A percentile compares a stretch with the other conserved stretches of the same genome.
Evolutionary conservation across 2,113 vertebrate species (phyloP).

Genomic region (Strix aluco): DNA sequence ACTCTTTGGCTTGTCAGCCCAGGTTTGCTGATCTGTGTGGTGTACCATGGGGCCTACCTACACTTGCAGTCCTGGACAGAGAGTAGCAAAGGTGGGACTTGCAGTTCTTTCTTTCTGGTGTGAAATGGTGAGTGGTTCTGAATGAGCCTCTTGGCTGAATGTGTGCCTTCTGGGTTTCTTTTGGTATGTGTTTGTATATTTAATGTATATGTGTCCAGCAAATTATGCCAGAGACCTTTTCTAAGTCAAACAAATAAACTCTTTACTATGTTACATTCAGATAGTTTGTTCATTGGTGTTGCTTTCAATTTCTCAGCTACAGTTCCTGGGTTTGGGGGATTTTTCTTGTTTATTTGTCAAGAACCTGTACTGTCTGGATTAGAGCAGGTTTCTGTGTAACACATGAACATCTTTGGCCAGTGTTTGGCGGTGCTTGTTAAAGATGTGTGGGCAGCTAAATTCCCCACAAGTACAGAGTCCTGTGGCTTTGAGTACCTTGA

Average conservation of each 20-base stretch:
- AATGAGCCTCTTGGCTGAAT: neutral
- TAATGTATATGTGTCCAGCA: neutral
- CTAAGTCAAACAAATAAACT: constrained; percentile 60
- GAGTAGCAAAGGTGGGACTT: neutral
- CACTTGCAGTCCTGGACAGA: neutral
- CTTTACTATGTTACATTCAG: neutral
- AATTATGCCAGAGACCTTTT: constrained; percentile 5
- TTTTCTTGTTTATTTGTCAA: neutral
- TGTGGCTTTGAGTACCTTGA: neutral
- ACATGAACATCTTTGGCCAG: neutral
- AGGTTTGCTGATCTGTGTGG: neutral
- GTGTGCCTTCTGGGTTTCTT: neutral
- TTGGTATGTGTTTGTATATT: neutral
- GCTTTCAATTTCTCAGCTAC: neutral
- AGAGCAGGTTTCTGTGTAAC: neutral
- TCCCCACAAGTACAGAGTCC: neutral
- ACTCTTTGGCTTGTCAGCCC: neutral
- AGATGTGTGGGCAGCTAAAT: neutral
- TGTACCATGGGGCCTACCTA: rapidly evolving
- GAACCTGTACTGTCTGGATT: neutral
- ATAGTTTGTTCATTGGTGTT: neutral
- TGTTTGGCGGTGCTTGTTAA: neutral
- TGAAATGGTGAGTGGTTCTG: neutral
- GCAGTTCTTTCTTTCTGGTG: rapidly evolving
- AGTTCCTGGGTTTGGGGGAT: neutral